phyloP scores from a whole-genome alignment of 2,888 invertebrate species.

The Andricus quercusramuli region DNA sequence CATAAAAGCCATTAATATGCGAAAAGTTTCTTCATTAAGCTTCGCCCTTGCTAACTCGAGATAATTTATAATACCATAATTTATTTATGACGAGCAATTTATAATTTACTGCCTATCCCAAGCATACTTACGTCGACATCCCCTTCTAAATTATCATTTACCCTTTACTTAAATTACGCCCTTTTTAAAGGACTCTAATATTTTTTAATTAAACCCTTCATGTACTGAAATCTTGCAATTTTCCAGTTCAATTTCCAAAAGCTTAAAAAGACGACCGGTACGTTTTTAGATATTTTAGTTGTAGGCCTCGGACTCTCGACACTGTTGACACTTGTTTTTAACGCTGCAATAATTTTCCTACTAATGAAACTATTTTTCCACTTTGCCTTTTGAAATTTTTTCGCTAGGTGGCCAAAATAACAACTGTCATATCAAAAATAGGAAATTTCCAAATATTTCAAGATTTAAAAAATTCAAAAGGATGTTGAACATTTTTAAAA shows the following conservation, averaged over 20 bases:
- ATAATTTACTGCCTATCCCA: conserved; percentile 2
- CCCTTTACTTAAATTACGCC: conserved; percentile 6
- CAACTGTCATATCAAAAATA: no score
- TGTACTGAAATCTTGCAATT: background rate
- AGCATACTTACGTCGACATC: conserved; percentile 14
- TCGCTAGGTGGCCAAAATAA: no score
- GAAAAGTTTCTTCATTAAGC: conserved; percentile 36
- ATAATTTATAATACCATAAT: conserved; percentile 37
- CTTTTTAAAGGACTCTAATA: background rate
- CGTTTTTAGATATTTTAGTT: no score
- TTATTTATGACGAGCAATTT: conserved; percentile 33
- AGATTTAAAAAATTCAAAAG: no score
- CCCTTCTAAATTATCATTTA: conserved; percentile 10
- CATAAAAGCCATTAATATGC: conserved; percentile 35
- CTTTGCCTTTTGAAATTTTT: no score
- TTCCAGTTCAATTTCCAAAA: background rate
- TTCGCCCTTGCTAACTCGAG: conserved; percentile 25
- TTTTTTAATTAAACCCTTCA: background rate
- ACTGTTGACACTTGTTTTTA: no score
- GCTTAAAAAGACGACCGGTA: no score
- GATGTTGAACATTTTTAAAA: no score
- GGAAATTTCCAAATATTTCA: no score
- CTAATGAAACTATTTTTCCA: no score
- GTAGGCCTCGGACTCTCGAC: no score
- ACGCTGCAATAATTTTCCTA: no score